Percentiles rank a stretch among this genome's conserved stretches.
Conservation (phyloP, 2,888 invertebrate genomes). For the Mesorhabditis spiculigera region DNA sequence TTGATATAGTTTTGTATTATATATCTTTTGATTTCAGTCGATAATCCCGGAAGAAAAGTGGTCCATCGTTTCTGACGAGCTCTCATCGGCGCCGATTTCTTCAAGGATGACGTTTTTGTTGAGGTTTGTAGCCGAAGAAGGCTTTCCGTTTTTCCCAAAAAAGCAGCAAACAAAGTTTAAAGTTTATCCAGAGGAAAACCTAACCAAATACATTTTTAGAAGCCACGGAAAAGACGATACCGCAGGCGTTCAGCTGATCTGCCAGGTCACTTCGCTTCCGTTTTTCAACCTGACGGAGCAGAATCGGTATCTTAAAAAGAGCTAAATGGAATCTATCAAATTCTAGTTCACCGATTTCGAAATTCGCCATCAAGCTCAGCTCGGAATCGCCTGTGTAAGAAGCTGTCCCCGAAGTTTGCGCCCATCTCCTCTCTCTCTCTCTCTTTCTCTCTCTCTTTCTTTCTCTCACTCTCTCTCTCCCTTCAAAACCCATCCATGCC, state of each 20-base stretch:
- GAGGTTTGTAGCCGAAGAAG: conserved; percentile 61
- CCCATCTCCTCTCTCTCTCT: too few relatives aligned
- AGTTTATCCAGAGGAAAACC: neutral
- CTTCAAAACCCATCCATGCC: too few relatives aligned
- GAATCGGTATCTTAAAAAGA: conserved; percentile 21
- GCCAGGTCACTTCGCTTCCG: conserved; percentile 80
- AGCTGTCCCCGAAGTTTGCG: neutral
- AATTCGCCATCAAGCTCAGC: conserved; percentile 38
- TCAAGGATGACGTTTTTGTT: conserved; percentile 84
- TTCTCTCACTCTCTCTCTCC: too few relatives aligned
- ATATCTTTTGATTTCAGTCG: conserved; percentile 19
- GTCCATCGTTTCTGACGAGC: conserved; percentile 63
- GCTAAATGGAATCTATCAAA: neutral
- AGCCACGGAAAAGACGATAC: conserved; percentile 62
- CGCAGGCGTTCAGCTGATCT: conserved; percentile 85
- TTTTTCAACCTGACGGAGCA: conserved; percentile 92
- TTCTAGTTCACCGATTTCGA: conserved; percentile 20
- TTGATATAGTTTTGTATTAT: neutral
- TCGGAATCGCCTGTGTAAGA: conserved; percentile 37
- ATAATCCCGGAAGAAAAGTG: conserved; percentile 73
- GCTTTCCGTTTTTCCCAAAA: neutral
- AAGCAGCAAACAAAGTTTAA: neutral
- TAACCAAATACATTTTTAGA: conserved; percentile 9
- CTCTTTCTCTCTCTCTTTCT: too few relatives aligned
- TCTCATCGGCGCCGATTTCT: conserved; percentile 77